phyloP scores from a whole-genome alignment of 1,140 invertebrate genomes.

The Heliconius melpomene region DNA sequence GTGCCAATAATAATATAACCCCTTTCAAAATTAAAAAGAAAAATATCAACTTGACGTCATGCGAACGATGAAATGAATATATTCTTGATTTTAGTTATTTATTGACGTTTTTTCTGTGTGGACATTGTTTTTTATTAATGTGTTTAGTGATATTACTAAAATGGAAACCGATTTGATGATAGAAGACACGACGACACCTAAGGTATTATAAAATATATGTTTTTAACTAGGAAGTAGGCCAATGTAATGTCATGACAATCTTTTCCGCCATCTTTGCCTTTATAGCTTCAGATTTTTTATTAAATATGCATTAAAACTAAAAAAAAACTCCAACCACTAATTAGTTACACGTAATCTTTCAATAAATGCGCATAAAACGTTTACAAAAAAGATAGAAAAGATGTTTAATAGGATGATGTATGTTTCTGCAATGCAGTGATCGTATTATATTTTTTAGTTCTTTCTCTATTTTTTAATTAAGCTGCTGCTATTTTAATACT shows the following conservation, averaged over 20 bases:
- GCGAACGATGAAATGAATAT: slow-evolving; percentile 73
- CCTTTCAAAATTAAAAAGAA: slow-evolving; percentile 45
- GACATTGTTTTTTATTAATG: slow-evolving; percentile 66
- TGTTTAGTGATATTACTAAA: slow-evolving; percentile 75
- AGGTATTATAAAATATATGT: slow-evolving; percentile 52
- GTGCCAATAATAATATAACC: slow-evolving; percentile 42
- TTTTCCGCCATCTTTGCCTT: slow-evolving; percentile 74
- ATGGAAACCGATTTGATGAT: slow-evolving; percentile 79
- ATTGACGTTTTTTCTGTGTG: slow-evolving; percentile 61
- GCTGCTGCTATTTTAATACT: background rate
- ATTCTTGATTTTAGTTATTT: slow-evolving; percentile 67
- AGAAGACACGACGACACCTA: slow-evolving; percentile 74
- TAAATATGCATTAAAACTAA: background rate
- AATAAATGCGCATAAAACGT: background rate
- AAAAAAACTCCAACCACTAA: background rate
- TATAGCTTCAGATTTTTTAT: slow-evolving; percentile 31
- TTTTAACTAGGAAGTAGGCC: slow-evolving; percentile 62
- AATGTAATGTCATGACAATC: slow-evolving; percentile 69
- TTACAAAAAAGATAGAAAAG: background rate
- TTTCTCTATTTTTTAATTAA: slow-evolving; percentile 30
- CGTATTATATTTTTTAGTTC: slow-evolving; percentile 50
- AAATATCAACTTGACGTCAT: slow-evolving; percentile 75
- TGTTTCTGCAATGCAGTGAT: slow-evolving; percentile 9
- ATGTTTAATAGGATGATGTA: slow-evolving; percentile 27
- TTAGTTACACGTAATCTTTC: background rate